Evolutionary conservation across 2,797 vertebrate species (phyloP).

Genomic region (Chelonia mydas): DNA sequence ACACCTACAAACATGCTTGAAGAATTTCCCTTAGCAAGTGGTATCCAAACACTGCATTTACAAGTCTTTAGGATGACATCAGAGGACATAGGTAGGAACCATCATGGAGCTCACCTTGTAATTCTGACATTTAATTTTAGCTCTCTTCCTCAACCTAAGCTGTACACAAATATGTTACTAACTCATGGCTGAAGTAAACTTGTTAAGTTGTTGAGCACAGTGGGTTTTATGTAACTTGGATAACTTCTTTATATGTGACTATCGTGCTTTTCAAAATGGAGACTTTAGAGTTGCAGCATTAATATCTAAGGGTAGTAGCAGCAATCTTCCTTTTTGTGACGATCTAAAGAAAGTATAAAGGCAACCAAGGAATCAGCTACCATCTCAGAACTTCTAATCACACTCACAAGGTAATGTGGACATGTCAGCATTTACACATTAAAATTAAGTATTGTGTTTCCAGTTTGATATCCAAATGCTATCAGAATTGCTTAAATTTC

Average conservation of each 20-base stretch:
- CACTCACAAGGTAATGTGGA: neutral
- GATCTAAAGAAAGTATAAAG: fast-evolving
- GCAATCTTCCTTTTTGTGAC: fast-evolving
- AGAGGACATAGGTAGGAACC: fast-evolving
- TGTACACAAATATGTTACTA: neutral
- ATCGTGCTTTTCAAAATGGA: fast-evolving
- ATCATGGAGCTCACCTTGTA: fast-evolving
- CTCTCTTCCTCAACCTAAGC: neutral
- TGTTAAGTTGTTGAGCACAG: neutral
- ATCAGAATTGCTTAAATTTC: neutral
- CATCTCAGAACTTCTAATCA: fast-evolving
- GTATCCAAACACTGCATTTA: neutral
- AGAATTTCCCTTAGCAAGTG: fast-evolving
- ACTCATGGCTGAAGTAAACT: neutral
- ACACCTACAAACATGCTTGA: fast-evolving
- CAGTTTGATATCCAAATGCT: neutral
- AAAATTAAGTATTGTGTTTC: fast-evolving
- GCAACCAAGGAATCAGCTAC: neutral
- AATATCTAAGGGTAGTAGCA: fast-evolving
- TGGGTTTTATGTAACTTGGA: fast-evolving
- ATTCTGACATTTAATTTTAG: fast-evolving
- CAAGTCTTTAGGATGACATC: neutral
- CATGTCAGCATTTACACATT: fast-evolving
- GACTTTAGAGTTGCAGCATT: neutral
- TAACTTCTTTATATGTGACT: neutral